Percentiles rank a stretch among this genome's conserved stretches.
phyloP scores from a whole-genome alignment of 2,113 vertebrate genomes.

The Numenius arquata region DNA sequence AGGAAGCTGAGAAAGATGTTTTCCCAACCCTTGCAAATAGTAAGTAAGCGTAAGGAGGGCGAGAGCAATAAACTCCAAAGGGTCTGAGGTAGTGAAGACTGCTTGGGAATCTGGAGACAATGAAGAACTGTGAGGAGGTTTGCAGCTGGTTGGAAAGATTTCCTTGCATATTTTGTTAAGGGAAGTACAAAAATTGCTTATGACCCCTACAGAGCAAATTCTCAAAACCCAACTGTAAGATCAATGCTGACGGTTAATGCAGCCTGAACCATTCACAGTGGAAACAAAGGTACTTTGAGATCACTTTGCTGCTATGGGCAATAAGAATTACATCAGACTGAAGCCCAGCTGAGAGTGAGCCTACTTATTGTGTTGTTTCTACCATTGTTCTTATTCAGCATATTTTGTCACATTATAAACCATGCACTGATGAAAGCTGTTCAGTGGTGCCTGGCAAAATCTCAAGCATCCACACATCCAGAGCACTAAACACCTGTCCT shows the following conservation, averaged over 20 bases:
- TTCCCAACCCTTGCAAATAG: neutral
- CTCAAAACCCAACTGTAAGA: neutral
- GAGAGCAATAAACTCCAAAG: neutral
- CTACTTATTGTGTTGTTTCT: neutral
- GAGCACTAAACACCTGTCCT: conserved; percentile 2
- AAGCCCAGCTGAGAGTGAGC: neutral
- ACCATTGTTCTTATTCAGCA: conserved; percentile 3
- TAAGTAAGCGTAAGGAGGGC: neutral
- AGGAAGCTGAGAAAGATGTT: neutral
- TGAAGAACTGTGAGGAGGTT: neutral
- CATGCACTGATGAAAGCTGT: neutral
- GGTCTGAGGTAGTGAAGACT: neutral
- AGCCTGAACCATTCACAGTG: neutral
- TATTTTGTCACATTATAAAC: conserved; percentile 19
- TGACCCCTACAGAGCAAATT: neutral
- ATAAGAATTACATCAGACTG: neutral
- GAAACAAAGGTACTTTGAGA: neutral
- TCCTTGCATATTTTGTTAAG: neutral
- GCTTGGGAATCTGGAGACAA: neutral
- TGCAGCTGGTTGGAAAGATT: neutral
- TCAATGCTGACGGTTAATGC: neutral
- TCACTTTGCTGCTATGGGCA: neutral
- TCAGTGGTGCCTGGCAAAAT: neutral
- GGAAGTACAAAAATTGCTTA: neutral
- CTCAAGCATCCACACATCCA: neutral